phyloP scores from a whole-genome alignment of 2,797 vertebrate genomes.

The Hylomyscus alleni region DNA sequence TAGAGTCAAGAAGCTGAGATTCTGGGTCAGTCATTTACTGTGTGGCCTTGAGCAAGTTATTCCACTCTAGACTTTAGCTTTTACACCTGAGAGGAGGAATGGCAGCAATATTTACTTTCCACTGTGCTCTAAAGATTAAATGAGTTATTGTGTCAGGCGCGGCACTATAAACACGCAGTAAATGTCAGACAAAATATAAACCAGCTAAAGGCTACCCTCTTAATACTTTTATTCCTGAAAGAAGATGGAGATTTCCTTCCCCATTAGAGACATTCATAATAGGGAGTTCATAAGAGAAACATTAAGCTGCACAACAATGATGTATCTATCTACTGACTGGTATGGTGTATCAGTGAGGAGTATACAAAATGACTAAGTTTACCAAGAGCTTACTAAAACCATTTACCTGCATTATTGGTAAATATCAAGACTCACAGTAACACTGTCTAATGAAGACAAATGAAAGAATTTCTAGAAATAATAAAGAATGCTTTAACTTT shows the following conservation, averaged over 20 bases:
- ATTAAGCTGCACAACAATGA: background rate
- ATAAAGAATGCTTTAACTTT: slow-evolving; percentile 48
- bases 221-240: slow-evolving; percentile 54
- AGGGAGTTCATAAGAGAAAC: slow-evolving; percentile 17
- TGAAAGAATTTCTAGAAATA: slow-evolving; percentile 52
- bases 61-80: slow-evolving; percentile 27
- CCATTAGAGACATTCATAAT: background rate
- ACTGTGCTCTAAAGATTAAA: slow-evolving; percentile 46
- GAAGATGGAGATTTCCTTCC: slow-evolving; percentile 23
- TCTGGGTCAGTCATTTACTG: background rate
- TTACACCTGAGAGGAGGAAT: background rate
- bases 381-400: slow-evolving; percentile 32
- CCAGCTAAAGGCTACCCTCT: background rate
- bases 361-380: slow-evolving; percentile 56
- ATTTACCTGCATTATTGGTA: background rate
- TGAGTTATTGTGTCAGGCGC: background rate
- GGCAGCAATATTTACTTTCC: slow-evolving; percentile 6
- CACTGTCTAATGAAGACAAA: slow-evolving; percentile 37
- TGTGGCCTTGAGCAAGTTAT: background rate
- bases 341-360: background rate
- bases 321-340: background rate
- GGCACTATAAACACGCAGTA: slow-evolving; percentile 21
- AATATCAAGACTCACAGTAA: slow-evolving; percentile 56
- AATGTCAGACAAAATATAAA: slow-evolving; percentile 65
- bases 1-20: background rate